Evolutionary conservation across 2,888 invertebrate genomes (phyloP).

Genomic region (Liodrosophila aerea): DNA sequence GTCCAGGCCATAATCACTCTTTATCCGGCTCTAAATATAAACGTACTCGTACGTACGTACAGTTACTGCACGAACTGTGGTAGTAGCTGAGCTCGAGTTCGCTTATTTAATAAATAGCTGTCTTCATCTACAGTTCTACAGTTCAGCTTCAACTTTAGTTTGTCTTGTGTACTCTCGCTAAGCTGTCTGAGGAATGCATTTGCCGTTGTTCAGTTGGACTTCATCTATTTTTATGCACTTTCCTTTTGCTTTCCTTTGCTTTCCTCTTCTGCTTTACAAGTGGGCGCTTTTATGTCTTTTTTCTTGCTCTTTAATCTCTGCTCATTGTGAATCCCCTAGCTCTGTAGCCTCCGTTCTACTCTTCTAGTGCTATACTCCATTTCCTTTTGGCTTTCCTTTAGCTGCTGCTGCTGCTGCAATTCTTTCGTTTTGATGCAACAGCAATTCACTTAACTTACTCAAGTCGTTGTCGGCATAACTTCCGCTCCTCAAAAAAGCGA

Average conservation of each 20-base stretch:
- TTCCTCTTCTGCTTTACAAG: conserved; percentile 1
- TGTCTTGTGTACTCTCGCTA: conserved; percentile 10
- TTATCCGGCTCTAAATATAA: too few relatives aligned
- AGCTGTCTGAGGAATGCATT: conserved; percentile 49
- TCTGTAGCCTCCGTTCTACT: not conserved
- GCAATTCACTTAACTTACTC: conserved; percentile 78
- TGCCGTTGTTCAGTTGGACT: conserved; percentile 42
- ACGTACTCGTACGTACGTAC: too few relatives aligned
- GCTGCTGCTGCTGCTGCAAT: conserved; percentile 25
- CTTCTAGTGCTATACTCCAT: too few relatives aligned
- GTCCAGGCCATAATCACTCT: too few relatives aligned
- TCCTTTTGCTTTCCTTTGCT: conserved; percentile 14
- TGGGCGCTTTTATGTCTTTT: conserved; percentile 17
- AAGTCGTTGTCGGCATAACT: conserved; percentile 77
- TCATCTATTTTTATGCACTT: conserved; percentile 46
- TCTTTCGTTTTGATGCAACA: conserved; percentile 44
- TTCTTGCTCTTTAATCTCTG: conserved; percentile 53
- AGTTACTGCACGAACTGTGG: too few relatives aligned
- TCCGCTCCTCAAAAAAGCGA: conserved; percentile 36
- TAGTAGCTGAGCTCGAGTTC: conserved; percentile 14
- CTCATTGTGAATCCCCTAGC: conserved; percentile 21
- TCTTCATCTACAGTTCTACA: not conserved
- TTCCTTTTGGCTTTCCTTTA: conserved; percentile 47
- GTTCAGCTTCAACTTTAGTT: not conserved
- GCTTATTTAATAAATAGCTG: conserved; percentile 51